Evolutionary conservation across 2,888 invertebrate species (phyloP).

Genomic region (Hanleya hanleyi): DNA sequence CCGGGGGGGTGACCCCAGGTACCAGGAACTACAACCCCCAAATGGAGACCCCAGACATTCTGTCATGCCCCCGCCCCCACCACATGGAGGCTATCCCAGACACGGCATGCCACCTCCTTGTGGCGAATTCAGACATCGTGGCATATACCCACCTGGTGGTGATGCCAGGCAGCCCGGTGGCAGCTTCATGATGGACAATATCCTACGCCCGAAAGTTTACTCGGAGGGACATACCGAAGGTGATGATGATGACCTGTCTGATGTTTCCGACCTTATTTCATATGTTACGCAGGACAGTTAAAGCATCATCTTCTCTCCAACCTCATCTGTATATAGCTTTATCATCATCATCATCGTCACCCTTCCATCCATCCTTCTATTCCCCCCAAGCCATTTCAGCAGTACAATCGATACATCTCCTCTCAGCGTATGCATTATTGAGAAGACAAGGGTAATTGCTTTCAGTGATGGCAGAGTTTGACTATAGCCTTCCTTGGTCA

Average conservation of each 20-base stretch:
- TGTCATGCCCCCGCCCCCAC: not conserved
- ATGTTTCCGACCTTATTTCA: conserved; percentile 59
- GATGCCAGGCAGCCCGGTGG: conserved; percentile 21
- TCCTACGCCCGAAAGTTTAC: conserved; percentile 33
- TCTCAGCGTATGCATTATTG: no score
- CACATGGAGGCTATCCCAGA: not conserved
- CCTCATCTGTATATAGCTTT: no score
- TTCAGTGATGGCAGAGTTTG: no score
- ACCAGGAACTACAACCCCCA: not conserved
- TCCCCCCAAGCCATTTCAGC: no score
- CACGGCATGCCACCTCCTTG: not conserved
- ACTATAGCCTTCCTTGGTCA: no score
- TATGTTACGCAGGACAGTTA: conserved; percentile 49
- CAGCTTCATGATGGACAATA: conserved; percentile 55
- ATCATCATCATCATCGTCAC: no score
- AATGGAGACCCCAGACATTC: not conserved
- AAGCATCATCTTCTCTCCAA: no score
- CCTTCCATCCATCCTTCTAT: no score
- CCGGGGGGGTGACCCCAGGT: not conserved
- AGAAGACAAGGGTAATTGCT: no score
- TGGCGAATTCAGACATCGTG: not conserved
- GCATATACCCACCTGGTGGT: not conserved
- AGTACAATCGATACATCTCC: no score
- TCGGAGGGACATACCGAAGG: conserved; percentile 26
- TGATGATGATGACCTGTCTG: conserved; percentile 50